Evolutionary conservation across 2,888 invertebrate species (phyloP), one percentile per base, ranked within the genome.

Genomic region (Lamproptera curius): DNA sequence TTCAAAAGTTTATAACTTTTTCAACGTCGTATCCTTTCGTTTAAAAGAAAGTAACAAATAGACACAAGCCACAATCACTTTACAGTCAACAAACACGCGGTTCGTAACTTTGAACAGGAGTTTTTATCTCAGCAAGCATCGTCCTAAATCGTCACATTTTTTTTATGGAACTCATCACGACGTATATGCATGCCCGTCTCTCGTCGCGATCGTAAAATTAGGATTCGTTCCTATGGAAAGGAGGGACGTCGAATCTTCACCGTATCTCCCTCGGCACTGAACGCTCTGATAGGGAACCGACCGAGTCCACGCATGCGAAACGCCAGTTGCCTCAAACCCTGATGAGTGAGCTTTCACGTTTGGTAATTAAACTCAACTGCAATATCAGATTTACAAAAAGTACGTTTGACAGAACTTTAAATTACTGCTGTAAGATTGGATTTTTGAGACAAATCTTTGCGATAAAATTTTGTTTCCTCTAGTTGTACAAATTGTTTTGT

Each of bases 261-360:
- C 56, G 58, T 52, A 60, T 63, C 71, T 63, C 4, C 54, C 57
- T 64, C 63, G 65, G 64, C 61, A 85, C 85, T 85, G 80, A 73
- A 67, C 59, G 59, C 58, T 68, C 64, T 73, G 73, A 70, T 73
- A 73, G 67, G 68, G 65, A 62, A 61, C 70, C 59, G 55, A 63
- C 20, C 20, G 4, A 65, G 67, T 78, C 67, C 69, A 84, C 84
- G 85, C 85, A 84, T 85, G 85, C 85, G 85, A 70, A 65, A 65
- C 70, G 63, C 63, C 61, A 56, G 57, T 63, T 65, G 64, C 68
- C 67, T 70, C 69, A 68, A 75, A 72, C 73, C 71, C 76, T 73
- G 75, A 74, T 72, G 73, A 76, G 67, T 59, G 65, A 70, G 68
- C 67, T 63, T 61, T 67, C 63, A 62, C 63, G 64, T 67, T 67